Evolutionary conservation across 53 echinoderm and acorn worm genomes (phyloP).

Genomic region (Luidia sarsii): DNA sequence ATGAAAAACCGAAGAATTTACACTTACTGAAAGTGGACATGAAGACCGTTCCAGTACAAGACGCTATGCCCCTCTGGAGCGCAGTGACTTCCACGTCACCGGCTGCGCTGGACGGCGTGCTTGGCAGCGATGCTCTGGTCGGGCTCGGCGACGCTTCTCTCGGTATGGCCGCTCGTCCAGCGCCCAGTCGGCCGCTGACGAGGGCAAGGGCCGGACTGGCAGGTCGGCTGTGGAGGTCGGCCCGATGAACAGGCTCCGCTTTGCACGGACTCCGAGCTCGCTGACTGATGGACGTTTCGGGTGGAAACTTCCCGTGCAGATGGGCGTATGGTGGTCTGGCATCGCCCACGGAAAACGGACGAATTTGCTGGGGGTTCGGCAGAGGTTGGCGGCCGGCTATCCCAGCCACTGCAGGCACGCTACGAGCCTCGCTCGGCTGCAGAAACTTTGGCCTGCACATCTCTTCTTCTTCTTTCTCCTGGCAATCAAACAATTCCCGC

Average conservation of each 20-base stretch:
- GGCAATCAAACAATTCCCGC: no score
- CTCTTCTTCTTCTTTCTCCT: not conserved
- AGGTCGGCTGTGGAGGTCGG: no score
- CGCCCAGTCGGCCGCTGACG: no score
- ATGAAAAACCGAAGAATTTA: no score
- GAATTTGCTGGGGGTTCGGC: constrained; percentile 20
- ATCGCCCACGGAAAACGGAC: constrained; percentile 22
- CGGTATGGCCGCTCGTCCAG: not conserved
- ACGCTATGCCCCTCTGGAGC: constrained; percentile 59
- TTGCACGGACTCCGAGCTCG: no score
- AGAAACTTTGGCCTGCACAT: constrained; percentile 52
- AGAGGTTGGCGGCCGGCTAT: constrained; percentile 6
- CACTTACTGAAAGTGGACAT: constrained; percentile 67
- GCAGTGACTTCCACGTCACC: constrained; percentile 50
- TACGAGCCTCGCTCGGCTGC: constrained; percentile 13
- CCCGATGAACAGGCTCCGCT: no score
- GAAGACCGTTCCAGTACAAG: constrained; percentile 68
- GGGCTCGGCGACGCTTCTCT: constrained; percentile 39
- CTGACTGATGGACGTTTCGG: no score
- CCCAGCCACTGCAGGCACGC: constrained; percentile 6
- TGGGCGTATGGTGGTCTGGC: not conserved
- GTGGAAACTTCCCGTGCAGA: no score
- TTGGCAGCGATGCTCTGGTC: no score
- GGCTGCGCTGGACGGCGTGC: not conserved
- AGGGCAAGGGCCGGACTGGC: no score